Evolutionary conservation across 2,113 vertebrate genomes (phyloP), one percentile per base, ranked within the genome.

Genomic region (Tursiops truncatus): DNA sequence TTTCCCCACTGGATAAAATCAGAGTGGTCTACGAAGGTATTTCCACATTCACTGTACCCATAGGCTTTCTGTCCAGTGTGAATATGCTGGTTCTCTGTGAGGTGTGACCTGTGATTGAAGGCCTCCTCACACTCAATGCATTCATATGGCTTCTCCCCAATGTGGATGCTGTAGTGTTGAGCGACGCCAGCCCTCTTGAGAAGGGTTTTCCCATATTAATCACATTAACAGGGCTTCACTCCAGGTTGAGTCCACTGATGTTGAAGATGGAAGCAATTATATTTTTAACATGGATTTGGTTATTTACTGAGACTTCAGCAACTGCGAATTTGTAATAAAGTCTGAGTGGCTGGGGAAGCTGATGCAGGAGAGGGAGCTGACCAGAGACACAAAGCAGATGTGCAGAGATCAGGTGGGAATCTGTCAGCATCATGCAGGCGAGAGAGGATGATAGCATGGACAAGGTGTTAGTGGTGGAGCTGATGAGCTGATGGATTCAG

Each of bases 1-100:
- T 86, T 62, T 41, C 63, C 53, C 62, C 82, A 7, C 47, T 56
- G 63, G 36, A 68, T 80, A 10, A 96, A 95, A 28, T 93, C 58
- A 1, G 83, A 88, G 56, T 80, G 23, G 20, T 84, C 74, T 14
- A 65, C 68, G 15, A 97, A 87, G 26, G 88, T 89, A 58, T 93
- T 96, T 80, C 87, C 95, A 20, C 94, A 95, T 44, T 44, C 82
- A 26, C 80, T 74, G 63, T 95, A 96, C 18, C 95, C 76, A 15
- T 56, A 97, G 3, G 62, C 89, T 23, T 92, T 96, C 68, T 97
- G 89, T 38, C 93, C 73, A 44, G 89, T 56, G 58, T 97, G 96
- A 86, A 91, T 76, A 71, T 90, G 73, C 77, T 89, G 68, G 0
- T 95, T 93, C 76, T 92, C 89, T 23, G 82, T 92, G 38, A 97